phyloP scores from a whole-genome alignment of 1,140 invertebrate genomes.

The Drosophila orosa region DNA sequence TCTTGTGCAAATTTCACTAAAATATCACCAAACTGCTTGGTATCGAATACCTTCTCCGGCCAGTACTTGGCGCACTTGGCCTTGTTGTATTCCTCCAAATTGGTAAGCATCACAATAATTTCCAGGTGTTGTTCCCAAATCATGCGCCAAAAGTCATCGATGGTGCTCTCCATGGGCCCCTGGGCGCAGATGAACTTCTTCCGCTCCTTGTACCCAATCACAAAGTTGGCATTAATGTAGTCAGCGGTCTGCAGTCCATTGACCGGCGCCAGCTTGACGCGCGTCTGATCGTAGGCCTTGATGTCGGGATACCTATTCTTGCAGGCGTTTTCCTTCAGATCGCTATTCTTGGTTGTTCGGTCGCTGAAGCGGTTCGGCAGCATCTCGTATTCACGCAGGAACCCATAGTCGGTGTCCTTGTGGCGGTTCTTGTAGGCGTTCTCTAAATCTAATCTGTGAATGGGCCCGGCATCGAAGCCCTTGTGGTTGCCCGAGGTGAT shows the following conservation, averaged over 20 bases:
- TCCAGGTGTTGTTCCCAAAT: constrained; percentile 97
- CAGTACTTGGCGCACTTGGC: constrained; percentile 97
- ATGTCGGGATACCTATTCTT: constrained; percentile 96
- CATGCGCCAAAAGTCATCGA: constrained; percentile 98
- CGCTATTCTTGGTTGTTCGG: constrained; percentile 93
- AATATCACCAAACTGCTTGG: constrained; percentile 91
- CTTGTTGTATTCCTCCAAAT: constrained; percentile 96
- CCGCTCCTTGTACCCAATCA: constrained; percentile 95
- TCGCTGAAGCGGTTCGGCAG: constrained; percentile 94
- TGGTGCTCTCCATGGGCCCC: constrained; percentile 96
- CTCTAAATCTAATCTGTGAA: constrained; percentile 89
- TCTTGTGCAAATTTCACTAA: constrained; percentile 91
- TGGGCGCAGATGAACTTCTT: constrained; percentile 97
- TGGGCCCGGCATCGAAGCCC: constrained; percentile 92
- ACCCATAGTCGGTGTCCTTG: constrained; percentile 94
- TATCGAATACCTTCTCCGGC: constrained; percentile 92
- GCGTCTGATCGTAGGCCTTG: constrained; percentile 96
- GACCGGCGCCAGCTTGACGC: constrained; percentile 91
- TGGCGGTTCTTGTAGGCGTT: constrained; percentile 91
- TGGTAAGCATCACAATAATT: constrained; percentile 97
- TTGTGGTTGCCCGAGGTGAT: constrained; percentile 85
- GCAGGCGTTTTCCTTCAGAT: constrained; percentile 93
- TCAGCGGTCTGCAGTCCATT: constrained; percentile 92
- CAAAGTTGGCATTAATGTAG: constrained; percentile 97
- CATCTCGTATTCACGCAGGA: constrained; percentile 94